Percentiles rank a stretch among this genome's conserved stretches.
Evolutionary conservation across 1,140 invertebrate species (phyloP).

Genomic region (Drosophila varians): DNA sequence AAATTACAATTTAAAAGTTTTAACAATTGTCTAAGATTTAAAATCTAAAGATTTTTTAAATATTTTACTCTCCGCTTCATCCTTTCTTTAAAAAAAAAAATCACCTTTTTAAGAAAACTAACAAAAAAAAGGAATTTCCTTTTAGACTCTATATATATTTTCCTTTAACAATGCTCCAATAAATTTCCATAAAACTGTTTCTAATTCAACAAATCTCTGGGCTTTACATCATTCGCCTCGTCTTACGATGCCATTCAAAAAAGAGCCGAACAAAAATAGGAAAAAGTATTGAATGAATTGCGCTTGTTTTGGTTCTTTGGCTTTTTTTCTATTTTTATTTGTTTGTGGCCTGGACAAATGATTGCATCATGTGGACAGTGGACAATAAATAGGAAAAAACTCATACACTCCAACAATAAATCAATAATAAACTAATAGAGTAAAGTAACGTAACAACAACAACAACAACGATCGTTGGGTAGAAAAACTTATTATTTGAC

Average conservation of each 20-base stretch:
- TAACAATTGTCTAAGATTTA: too few species aligned
- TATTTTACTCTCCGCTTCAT: too few species aligned
- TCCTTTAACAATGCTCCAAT: constrained; percentile 2
- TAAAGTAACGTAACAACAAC: constrained; percentile 37
- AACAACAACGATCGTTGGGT: not conserved
- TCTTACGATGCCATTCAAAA: constrained; percentile 22
- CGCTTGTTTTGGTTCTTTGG: constrained; percentile 15
- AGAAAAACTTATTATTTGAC: constrained; percentile 70
- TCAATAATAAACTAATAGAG: constrained; percentile 71
- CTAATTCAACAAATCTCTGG: constrained; percentile 13
- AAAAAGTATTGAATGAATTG: constrained; percentile 40
- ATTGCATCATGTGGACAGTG: constrained; percentile 74
- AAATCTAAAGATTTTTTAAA: too few species aligned
- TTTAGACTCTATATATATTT: not conserved
- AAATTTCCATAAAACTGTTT: constrained; percentile 37
- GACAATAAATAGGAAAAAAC: constrained; percentile 34
- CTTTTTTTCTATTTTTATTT: constrained; percentile 19
- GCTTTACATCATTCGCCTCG: constrained; percentile 33
- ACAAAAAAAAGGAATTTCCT: not conserved
- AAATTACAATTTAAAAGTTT: too few species aligned
- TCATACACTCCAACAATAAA: constrained; percentile 24
- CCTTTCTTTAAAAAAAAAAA: too few species aligned
- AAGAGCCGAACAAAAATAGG: not conserved
- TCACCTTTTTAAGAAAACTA: too few species aligned
- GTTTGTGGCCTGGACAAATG: constrained; percentile 49